Conservation (phyloP, 2,888 invertebrate genomes). For the Athetis lepigone region DNA sequence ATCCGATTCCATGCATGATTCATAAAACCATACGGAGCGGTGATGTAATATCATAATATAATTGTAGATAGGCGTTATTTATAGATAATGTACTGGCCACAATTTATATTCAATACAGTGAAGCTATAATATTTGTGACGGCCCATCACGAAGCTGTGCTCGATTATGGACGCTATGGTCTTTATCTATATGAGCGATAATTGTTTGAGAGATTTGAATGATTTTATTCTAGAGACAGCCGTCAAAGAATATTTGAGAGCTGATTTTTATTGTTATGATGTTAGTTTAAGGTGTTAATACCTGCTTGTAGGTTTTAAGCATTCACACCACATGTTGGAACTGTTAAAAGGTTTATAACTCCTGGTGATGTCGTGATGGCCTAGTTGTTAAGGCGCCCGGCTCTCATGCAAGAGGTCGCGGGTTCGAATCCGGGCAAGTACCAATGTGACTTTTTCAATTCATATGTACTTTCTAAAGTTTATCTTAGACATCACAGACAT, state of each 20-base stretch:
- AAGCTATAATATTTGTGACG: constrained; percentile 45
- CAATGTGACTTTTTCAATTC: too few relatives aligned
- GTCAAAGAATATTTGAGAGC: constrained; percentile 48
- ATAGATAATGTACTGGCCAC: constrained; percentile 45
- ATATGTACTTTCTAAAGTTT: too few relatives aligned
- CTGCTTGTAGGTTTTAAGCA: constrained; percentile 22
- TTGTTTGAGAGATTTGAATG: constrained; percentile 10
- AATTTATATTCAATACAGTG: constrained; percentile 62
- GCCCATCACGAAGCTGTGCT: constrained; percentile 17
- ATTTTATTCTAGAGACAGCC: constrained; percentile 44
- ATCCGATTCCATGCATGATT: constrained; percentile 54
- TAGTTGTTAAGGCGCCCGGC: too few relatives aligned
- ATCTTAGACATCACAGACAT: too few relatives aligned
- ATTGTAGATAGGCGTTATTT: constrained; percentile 54
- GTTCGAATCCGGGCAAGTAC: too few relatives aligned
- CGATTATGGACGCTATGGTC: constrained; percentile 15
- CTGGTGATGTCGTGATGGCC: too few relatives aligned
- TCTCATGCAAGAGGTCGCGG: too few relatives aligned
- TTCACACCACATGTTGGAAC: constrained; percentile 41
- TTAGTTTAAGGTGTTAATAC: constrained; percentile 30
- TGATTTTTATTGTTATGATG: constrained; percentile 45
- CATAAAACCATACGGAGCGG: constrained; percentile 40
- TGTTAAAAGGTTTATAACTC: constrained; percentile 40
- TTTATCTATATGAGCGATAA: constrained; percentile 27
- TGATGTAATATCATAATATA: constrained; percentile 61